A percentile compares a stretch with the other conserved stretches of the same genome.
Conservation (phyloP, 1,140 invertebrate genomes). For the Diabrotica undecimpunctata region DNA sequence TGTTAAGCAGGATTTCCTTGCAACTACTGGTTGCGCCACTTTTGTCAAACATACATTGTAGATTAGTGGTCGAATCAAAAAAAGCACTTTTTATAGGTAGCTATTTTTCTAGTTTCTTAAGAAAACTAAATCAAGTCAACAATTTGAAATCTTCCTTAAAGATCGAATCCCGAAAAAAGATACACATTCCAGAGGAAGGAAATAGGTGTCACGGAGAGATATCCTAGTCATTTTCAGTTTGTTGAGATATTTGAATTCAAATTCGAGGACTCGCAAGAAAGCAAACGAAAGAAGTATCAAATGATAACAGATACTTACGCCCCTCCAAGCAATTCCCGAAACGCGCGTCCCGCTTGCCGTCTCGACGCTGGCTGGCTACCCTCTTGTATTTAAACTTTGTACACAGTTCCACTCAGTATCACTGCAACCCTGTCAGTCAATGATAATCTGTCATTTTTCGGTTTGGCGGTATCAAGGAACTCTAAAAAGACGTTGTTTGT, state of each 20-base stretch:
- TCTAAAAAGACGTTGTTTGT: neutral
- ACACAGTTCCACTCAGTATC: slow-evolving; percentile 34
- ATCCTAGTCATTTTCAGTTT: neutral
- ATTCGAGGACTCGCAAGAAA: neutral
- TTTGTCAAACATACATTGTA: no score
- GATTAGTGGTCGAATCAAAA: no score
- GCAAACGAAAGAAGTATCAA: slow-evolving; percentile 24
- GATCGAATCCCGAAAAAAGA: no score
- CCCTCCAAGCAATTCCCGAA: slow-evolving; percentile 29
- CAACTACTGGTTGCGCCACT: no score
- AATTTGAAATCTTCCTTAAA: no score
- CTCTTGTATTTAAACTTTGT: slow-evolving; percentile 38
- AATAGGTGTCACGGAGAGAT: neutral
- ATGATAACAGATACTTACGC: slow-evolving; percentile 37
- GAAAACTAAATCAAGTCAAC: no score
- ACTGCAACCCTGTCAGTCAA: slow-evolving; percentile 23
- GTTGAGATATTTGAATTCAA: neutral
- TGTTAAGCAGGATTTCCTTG: no score
- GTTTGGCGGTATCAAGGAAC: neutral
- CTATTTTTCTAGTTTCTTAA: no score
- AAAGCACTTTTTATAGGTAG: no score
- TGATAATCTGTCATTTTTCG: slow-evolving; percentile 8
- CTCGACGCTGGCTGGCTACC: slow-evolving; percentile 32
- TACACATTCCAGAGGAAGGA: neutral
- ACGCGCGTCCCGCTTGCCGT: slow-evolving; percentile 34